Base-by-base conservation (phyloP, 2,888 invertebrate species). In the Hanleya hanleyi region DNA sequence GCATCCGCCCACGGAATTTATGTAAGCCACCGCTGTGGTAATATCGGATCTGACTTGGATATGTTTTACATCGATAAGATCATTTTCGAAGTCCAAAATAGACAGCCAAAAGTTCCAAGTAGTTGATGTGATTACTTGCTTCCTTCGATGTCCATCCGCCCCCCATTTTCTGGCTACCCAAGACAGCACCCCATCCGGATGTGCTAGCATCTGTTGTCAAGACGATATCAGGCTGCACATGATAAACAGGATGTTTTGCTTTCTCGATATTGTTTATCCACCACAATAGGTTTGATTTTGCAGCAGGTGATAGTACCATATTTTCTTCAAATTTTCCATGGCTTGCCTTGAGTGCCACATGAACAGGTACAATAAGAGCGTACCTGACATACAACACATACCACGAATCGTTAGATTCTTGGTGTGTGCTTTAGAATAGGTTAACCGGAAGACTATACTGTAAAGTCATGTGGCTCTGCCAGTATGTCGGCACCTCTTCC, bases 151-250 rank as follows among this genome's bases (percentile, higher is more conserved):
- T 22, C 69, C 69, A 61, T 29, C 38, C n/a, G 35, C 69, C 61
- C 35, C 69, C 69, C 15, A 61, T 69, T 18, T 33, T n/a, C 35
- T 22, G 18, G 15, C 37, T 15, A 29, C 38, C 61, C 12, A 33
- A 36, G 4, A 33, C 38, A n/a, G 51, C 69, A 12, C 69, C 69
- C 69, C 69, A 69, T 35, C 69, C 69, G 6, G 22, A 4, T n/a
- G n/a, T 61, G 18, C 29, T 32, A 9, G 69, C 69, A 37, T 69
- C 69, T 18, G 69, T 51, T 18, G 36, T 33, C 18, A 69, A 22
- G 22, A 36, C 35, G n/a, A n/a, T 18, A 4, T 26, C n/a, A 12
- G 69, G 37, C 4, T 26, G 4, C 3, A 3, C 18, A 9, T 26
- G 50, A 12, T n/a, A 57, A 18, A 69, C 29, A 4, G 57, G 61